A percentile compares a stretch with the other conserved stretches of the same genome.
These are phyloP conservation scores for Platygyra sinensis DNA, from an alignment of 64 coral and sea anemone species.

Conservation along the genomic window DNA sequence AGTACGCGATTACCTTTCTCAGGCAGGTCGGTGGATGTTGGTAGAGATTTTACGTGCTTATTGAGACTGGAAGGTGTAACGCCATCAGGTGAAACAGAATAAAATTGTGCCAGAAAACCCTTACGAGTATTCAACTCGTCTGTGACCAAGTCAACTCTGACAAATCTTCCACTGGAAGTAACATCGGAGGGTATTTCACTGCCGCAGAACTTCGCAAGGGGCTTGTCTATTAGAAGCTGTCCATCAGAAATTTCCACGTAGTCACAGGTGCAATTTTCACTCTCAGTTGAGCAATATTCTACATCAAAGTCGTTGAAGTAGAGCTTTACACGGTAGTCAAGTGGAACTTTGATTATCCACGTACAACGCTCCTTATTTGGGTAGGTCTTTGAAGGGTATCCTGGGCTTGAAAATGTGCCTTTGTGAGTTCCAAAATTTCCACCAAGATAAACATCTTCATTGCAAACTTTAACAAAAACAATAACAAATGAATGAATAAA, in stretches of 20 bases:
- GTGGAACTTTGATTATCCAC: conserved; percentile 18
- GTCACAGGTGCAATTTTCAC: background rate
- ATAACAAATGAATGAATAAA: background rate
- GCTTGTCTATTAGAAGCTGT: conserved; percentile 9
- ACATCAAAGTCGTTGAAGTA: conserved; percentile 1
- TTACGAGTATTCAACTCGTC: background rate
- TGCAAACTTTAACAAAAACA: background rate
- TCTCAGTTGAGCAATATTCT: background rate
- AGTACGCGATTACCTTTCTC: background rate
- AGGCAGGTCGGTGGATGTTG: background rate
- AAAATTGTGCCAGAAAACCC: conserved; percentile 3
- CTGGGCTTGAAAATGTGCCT: conserved; percentile 16
- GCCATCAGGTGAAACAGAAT: conserved; percentile 2
- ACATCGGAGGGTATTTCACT: background rate
- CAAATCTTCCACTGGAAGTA: conserved; percentile 17
- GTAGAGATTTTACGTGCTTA: background rate
- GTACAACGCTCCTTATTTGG: conserved; percentile 5
- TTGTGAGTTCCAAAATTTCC: conserved; percentile 13
- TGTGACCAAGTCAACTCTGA: conserved; percentile 23
- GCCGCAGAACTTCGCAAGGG: background rate
- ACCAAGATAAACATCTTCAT: conserved; percentile 26
- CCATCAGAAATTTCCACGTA: conserved; percentile 19
- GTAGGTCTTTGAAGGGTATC: background rate
- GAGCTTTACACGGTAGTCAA: background rate
- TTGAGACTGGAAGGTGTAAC: background rate